These are phyloP conservation scores for Psix sp. DNA, from an alignment of 1,140 invertebrate species.

Conservation along the genomic window DNA sequence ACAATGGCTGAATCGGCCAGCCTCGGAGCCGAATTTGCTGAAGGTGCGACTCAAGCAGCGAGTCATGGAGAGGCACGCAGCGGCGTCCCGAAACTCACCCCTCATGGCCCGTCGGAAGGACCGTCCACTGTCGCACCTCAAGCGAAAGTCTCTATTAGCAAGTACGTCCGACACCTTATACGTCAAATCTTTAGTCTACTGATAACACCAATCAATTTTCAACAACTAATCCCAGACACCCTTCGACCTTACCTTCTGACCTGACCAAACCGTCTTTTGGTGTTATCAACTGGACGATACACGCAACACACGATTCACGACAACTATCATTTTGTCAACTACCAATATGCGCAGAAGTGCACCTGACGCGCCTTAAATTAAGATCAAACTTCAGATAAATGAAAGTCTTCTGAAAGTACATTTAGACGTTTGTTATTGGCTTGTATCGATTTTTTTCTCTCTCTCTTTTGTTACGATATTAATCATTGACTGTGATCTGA, in stretches of 20 bases:
- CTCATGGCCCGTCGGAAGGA: conserved; percentile 91
- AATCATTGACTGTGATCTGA: conserved; percentile 69
- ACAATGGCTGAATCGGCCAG: conserved; percentile 81
- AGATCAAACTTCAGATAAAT: no score
- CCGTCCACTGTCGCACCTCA: conserved; percentile 84
- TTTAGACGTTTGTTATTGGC: conserved; percentile 51
- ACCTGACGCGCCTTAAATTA: no score
- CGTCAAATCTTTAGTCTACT: conserved; percentile 23
- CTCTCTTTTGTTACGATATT: conserved; percentile 62
- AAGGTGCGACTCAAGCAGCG: conserved; percentile 97
- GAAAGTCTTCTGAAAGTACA: no score
- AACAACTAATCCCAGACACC: background rate
- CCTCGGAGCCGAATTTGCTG: conserved; percentile 97
- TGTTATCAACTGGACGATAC: no score
- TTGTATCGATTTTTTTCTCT: conserved; percentile 67
- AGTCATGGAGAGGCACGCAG: conserved; percentile 89
- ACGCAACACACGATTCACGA: no score
- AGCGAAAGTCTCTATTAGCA: conserved; percentile 85
- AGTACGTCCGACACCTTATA: conserved; percentile 80
- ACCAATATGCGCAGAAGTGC: no score
- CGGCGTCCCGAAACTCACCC: conserved; percentile 82
- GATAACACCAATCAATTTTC: conserved; percentile 10
- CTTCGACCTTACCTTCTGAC: no score
- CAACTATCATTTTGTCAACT: no score
- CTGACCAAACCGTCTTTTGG: no score